Evolutionary conservation across 2,797 vertebrate species (phyloP).

Genomic region (Monodelphis domestica): DNA sequence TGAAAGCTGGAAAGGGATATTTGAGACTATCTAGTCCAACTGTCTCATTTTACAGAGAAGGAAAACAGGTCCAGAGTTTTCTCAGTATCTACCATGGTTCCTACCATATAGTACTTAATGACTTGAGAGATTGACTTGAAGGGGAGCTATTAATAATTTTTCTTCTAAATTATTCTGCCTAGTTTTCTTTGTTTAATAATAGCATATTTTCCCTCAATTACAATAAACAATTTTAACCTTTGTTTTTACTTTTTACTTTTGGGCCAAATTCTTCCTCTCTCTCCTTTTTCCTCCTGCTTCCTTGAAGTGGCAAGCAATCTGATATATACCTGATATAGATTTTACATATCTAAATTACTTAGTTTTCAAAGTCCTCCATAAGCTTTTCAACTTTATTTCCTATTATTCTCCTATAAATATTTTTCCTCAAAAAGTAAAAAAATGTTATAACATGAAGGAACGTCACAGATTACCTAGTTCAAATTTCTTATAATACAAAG

Average conservation of each 20-base stretch:
- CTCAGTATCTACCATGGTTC: background rate
- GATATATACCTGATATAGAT: no score
- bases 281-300: no score
- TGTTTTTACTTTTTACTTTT: no score
- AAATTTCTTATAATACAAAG: background rate
- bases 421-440: background rate
- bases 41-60: background rate
- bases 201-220: no score
- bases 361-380: background rate
- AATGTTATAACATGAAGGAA: background rate
- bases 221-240: no score
- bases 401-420: background rate
- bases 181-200: no score
- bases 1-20: background rate
- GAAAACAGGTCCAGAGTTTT: background rate
- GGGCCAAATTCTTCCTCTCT: no score
- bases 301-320: no score
- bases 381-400: background rate
- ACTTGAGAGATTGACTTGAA: background rate
- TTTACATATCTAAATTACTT: no score
- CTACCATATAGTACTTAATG: background rate
- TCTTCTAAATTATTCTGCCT: background rate
- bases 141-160: background rate
- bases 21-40: background rate
- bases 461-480: background rate